Evolutionary conservation across 2,888 invertebrate genomes (phyloP).

Genomic region (Schizaphis graminum): DNA sequence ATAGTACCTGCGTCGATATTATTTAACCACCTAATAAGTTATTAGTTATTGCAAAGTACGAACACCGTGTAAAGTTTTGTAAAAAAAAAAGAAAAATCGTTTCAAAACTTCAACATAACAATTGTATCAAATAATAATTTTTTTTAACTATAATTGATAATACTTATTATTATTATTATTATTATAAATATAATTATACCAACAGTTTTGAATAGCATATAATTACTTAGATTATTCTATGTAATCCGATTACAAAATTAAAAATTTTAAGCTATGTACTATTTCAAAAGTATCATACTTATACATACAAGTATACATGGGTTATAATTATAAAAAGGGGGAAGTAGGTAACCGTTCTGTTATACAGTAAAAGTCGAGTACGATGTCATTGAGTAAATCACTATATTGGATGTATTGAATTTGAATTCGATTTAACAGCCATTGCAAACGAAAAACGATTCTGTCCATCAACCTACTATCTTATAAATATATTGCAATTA

Average conservation of each 20-base stretch:
- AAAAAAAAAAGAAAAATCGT: not conserved
- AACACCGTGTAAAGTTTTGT: not conserved
- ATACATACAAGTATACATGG: too few relatives aligned
- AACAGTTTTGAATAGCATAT: not conserved
- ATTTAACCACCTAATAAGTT: not conserved
- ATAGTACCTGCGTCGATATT: not conserved
- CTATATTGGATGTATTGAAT: not conserved
- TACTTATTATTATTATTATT: too few relatives aligned
- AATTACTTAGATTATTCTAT: not conserved
- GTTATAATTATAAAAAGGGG: too few relatives aligned
- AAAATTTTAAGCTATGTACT: not conserved
- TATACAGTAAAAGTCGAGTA: not conserved
- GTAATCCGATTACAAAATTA: not conserved
- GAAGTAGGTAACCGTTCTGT: not conserved
- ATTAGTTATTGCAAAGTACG: not conserved
- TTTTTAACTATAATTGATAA: not conserved
- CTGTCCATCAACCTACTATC: not conserved
- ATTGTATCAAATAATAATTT: not conserved
- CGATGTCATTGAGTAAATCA: not conserved
- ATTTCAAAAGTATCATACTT: not conserved
- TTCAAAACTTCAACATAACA: not conserved
- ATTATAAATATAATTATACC: not conserved
- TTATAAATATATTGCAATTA: not conserved
- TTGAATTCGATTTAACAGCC: not conserved
- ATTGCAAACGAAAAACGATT: not conserved